Evolutionary conservation across 2,113 vertebrate species (phyloP).

Genomic region (Cygnus buccinator): DNA sequence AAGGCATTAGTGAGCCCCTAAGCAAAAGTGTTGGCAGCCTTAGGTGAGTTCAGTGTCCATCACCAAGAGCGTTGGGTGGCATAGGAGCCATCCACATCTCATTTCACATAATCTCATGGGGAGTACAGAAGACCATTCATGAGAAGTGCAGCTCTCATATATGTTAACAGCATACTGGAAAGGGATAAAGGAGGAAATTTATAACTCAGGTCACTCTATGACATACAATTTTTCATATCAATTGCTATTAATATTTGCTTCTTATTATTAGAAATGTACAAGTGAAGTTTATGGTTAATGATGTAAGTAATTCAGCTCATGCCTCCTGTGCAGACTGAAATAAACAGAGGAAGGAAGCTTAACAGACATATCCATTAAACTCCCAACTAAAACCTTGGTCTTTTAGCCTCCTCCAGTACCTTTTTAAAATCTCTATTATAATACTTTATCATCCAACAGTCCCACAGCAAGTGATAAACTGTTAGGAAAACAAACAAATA

Average conservation of each 20-base stretch:
- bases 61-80: background rate
- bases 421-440: background rate
- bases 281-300: background rate
- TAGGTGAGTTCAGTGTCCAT: background rate
- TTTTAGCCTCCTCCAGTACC: background rate
- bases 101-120: background rate
- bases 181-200: background rate
- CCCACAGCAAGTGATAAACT: background rate
- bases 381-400: background rate
- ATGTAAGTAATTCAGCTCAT: background rate
- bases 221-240: background rate
- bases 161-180: accelerated
- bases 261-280: background rate
- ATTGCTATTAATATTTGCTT: background rate
- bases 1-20: background rate
- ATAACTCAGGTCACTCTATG: background rate
- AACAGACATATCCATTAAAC: background rate
- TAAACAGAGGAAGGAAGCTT: background rate
- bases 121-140: background rate
- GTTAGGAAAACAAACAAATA: background rate
- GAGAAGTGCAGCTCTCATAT: accelerated
- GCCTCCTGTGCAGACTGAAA: background rate
- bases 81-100: background rate
- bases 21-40: background rate
- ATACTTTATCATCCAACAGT: background rate